Evolutionary conservation across 2,888 invertebrate genomes (phyloP).

Genomic region (Acleris literana): DNA sequence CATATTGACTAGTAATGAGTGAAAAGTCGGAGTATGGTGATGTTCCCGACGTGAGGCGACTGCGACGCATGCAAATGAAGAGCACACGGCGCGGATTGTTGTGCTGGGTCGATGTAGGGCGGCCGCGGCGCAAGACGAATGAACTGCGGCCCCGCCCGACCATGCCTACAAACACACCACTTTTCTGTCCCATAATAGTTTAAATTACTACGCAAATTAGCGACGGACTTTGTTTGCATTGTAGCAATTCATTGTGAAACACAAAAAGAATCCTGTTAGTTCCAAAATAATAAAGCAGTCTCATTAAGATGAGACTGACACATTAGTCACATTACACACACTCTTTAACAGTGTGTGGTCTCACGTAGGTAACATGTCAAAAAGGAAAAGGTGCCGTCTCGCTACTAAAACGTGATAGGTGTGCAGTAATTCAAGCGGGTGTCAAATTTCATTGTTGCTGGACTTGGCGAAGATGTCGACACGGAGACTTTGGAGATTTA

Average conservation of each 20-base stretch:
- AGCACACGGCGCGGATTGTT: conserved; percentile 48
- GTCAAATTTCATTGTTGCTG: conserved; percentile 68
- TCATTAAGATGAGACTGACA: conserved; percentile 2
- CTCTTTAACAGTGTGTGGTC: conserved; percentile 58
- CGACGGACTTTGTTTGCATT: conserved; percentile 21
- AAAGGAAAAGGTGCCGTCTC: conserved; percentile 52
- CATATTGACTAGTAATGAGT: conserved; percentile 67
- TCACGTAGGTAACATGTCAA: conserved; percentile 53
- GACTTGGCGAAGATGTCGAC: conserved; percentile 63
- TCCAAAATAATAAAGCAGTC: conserved; percentile 3
- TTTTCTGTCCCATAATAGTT: conserved; percentile 16
- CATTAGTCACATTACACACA: conserved; percentile 17
- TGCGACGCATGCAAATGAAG: conserved; percentile 67
- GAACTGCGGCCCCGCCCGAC: conserved; percentile 19
- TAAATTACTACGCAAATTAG: conserved; percentile 19
- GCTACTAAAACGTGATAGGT: conserved; percentile 64
- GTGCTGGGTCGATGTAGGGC: conserved; percentile 43
- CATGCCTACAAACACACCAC: conserved; percentile 10
- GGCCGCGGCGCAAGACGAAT: conserved; percentile 40
- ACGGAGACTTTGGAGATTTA: conserved; percentile 64
- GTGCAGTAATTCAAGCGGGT: conserved; percentile 67
- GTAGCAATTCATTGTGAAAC: conserved; percentile 7
- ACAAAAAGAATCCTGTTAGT: conserved; percentile 1
- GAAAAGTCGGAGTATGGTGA: conserved; percentile 64
- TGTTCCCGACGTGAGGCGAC: conserved; percentile 56